These are phyloP conservation scores for Daboia siamensis DNA, from an alignment of 2,113 vertebrate species.

Conservation along the genomic window DNA sequence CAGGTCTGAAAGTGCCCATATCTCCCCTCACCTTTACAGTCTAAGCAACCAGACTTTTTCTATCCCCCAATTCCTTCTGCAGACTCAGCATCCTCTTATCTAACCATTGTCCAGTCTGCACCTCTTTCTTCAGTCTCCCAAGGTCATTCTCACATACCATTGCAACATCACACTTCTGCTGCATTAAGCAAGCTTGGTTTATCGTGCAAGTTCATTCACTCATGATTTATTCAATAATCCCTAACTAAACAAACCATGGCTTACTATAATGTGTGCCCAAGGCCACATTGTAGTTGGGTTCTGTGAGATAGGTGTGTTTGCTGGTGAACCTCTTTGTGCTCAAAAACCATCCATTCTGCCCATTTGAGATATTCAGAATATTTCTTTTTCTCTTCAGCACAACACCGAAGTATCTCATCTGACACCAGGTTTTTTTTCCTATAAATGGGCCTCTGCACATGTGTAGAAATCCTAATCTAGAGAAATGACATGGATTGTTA, in stretches of 20 bases:
- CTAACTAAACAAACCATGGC: neutral
- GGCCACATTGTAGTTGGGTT: neutral
- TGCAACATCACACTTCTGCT: neutral
- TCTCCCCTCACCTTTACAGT: neutral
- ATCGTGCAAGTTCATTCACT: neutral
- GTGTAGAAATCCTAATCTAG: neutral
- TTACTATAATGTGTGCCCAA: neutral
- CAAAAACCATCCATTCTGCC: neutral
- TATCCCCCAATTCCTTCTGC: neutral
- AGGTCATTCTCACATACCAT: neutral
- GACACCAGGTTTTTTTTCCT: neutral
- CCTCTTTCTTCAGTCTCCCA: neutral
- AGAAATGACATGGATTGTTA: neutral
- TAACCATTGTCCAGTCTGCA: neutral
- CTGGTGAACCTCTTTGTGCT: neutral
- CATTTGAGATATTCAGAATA: neutral
- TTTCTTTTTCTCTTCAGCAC: neutral
- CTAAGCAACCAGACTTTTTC: neutral
- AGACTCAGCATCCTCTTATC: neutral
- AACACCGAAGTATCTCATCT: neutral
- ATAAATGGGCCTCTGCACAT: neutral
- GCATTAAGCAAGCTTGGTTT: neutral
- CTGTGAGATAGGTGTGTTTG: neutral
- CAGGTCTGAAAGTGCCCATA: neutral
- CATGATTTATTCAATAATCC: neutral